Evolutionary conservation across 2,113 vertebrate genomes (phyloP).

Genomic region (Xenopus laevis): DNA sequence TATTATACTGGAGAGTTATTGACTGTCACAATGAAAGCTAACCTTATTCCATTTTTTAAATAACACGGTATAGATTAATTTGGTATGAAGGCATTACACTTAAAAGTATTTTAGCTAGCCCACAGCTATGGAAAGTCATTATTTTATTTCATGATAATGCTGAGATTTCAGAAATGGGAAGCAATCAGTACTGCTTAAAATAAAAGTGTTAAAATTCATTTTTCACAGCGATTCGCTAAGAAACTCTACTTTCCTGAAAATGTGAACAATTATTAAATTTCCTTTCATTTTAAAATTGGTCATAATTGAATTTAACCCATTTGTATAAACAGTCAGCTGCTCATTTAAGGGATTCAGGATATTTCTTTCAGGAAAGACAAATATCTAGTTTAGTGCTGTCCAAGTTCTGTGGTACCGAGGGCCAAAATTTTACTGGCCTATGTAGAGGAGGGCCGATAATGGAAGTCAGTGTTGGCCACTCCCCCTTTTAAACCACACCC

Average conservation of each 20-base stretch:
- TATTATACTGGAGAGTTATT: slow-evolving; percentile 85
- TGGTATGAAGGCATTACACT: slow-evolving; percentile 49
- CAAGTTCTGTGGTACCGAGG: too few relatives aligned
- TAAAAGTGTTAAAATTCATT: slow-evolving; percentile 1
- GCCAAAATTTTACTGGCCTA: too few relatives aligned
- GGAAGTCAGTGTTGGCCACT: too few relatives aligned
- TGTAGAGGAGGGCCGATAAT: too few relatives aligned
- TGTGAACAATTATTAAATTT: neutral
- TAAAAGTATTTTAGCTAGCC: slow-evolving; percentile 26
- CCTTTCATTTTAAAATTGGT: neutral
- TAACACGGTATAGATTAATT: slow-evolving; percentile 61
- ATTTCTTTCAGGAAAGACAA: too few relatives aligned
- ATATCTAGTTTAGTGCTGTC: too few relatives aligned
- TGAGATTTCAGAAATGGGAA: slow-evolving; percentile 38
- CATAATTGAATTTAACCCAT: neutral
- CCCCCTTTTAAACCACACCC: too few relatives aligned
- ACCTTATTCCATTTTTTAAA: slow-evolving; percentile 74
- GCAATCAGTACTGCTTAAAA: slow-evolving; percentile 26
- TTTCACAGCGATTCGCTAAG: slow-evolving; percentile 9
- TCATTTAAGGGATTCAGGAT: too few relatives aligned
- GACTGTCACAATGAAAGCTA: slow-evolving; percentile 74
- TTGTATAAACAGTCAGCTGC: neutral
- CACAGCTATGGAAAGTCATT: slow-evolving; percentile 44
- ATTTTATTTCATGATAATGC: slow-evolving; percentile 37
- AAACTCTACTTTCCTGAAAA: neutral